Evolutionary conservation across 2,888 invertebrate genomes (phyloP).

Genomic region (Drosophila kuntzei): DNA sequence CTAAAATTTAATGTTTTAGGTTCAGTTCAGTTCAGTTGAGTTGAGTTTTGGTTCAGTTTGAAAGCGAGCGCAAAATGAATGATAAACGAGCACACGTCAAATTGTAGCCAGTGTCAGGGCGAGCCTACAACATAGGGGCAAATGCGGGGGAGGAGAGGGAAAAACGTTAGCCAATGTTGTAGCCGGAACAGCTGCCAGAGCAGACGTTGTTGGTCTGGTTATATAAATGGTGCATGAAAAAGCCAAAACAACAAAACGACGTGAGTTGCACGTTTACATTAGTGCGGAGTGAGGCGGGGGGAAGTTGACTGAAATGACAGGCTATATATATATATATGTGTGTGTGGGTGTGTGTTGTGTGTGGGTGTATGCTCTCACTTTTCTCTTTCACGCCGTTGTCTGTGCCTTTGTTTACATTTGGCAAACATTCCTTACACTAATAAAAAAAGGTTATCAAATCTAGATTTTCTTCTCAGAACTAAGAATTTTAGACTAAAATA

Average conservation of each 20-base stretch:
- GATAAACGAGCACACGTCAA: conserved; percentile 83
- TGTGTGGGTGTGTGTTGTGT: conserved; percentile 19
- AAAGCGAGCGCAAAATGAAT: conserved; percentile 81
- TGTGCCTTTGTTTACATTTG: conserved; percentile 71
- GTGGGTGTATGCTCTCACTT: conserved; percentile 8
- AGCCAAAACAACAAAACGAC: conserved; percentile 80
- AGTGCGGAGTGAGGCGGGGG: neutral
- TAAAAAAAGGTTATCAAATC: too few species aligned
- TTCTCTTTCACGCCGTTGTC: conserved; percentile 33
- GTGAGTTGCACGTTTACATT: conserved; percentile 72
- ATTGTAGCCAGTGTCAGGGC: conserved; percentile 46
- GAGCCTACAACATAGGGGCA: conserved; percentile 6
- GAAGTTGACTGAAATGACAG: conserved; percentile 38
- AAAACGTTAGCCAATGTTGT: conserved; percentile 17
- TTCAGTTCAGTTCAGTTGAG: conserved; percentile 26
- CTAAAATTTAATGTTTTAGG: conserved; percentile 81
- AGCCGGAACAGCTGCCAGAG: conserved; percentile 66
- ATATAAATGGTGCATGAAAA: conserved; percentile 81
- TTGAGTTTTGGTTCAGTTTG: conserved; percentile 3
- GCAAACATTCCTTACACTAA: conserved; percentile 73
- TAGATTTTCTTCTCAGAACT: too few species aligned
- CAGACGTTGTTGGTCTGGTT: conserved; percentile 58
- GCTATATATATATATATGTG: conserved; percentile 19
- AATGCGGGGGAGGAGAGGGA: neutral
- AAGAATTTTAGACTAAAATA: too few species aligned